Conservation (phyloP, 2,888 invertebrate genomes). For the Mystacides longicornis region DNA sequence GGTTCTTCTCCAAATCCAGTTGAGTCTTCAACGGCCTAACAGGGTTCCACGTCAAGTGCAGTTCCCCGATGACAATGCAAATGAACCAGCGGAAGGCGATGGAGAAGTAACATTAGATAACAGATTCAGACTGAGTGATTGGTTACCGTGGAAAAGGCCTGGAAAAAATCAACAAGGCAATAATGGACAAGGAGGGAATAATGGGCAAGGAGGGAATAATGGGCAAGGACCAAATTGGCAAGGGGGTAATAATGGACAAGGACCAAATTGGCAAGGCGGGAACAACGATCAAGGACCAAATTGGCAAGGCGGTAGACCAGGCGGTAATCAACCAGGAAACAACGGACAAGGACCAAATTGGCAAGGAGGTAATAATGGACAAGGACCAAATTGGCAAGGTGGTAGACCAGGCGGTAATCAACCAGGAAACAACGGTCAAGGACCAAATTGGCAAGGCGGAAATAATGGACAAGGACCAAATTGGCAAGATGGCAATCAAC, state of each 20-base stretch:
- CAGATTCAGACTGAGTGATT: constrained; percentile 1
- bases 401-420: no score
- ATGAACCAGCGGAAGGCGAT: background rate
- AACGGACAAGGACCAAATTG: background rate
- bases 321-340: no score
- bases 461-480: constrained; percentile 5
- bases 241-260: background rate
- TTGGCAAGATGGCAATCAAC: constrained; percentile 3
- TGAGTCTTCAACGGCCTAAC: background rate
- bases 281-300: background rate
- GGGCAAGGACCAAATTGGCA: background rate
- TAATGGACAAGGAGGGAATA: constrained; percentile 1
- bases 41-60: background rate
- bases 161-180: background rate
- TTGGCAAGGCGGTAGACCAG: background rate
- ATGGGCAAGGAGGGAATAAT: constrained; percentile 1
- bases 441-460: constrained; percentile 3
- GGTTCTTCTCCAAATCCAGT: background rate
- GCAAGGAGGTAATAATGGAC: background rate
- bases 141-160: background rate
- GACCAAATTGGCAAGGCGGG: constrained; percentile 1
- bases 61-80: background rate
- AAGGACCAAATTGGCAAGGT: background rate
- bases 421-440: background rate
- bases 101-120: background rate